phyloP scores from a whole-genome alignment of 2,797 vertebrate species.

The Cryptoblepharus egeriae region DNA sequence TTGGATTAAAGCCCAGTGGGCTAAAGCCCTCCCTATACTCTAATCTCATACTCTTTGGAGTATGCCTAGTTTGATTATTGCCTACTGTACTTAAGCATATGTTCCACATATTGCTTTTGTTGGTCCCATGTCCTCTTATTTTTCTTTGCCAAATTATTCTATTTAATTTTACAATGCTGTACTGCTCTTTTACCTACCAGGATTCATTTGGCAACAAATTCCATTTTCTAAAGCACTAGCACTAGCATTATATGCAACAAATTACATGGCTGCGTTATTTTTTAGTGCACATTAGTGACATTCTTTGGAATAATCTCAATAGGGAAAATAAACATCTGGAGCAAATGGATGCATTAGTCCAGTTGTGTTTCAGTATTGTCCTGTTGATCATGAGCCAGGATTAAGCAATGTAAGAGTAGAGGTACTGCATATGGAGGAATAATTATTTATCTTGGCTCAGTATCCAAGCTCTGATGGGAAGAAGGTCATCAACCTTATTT shows the following conservation, averaged over 20 bases:
- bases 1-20: too few species aligned
- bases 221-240: conserved; percentile 26
- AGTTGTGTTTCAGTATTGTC: conserved; percentile 56
- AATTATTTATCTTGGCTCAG: conserved; percentile 13
- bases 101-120: background rate
- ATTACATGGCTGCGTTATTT: conserved; percentile 51
- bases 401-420: conserved; percentile 30
- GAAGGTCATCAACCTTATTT: conserved; percentile 44
- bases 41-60: background rate
- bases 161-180: background rate
- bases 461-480: conserved; percentile 40
- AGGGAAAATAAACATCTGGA: conserved; percentile 43
- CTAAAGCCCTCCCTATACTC: background rate
- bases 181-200: conserved; percentile 41
- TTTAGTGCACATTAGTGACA: conserved; percentile 55
- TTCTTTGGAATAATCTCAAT: conserved; percentile 57
- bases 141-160: background rate
- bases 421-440: conserved; percentile 10
- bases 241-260: conserved; percentile 37
- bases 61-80: background rate
- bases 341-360: conserved; percentile 56
- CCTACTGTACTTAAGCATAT: background rate
- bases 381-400: conserved; percentile 52
- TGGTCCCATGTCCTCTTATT: background rate
- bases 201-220: background rate